These are phyloP conservation scores for Kryptolebias marmoratus DNA, from an alignment of 2,113 vertebrate genomes.

Conservation along the genomic window DNA sequence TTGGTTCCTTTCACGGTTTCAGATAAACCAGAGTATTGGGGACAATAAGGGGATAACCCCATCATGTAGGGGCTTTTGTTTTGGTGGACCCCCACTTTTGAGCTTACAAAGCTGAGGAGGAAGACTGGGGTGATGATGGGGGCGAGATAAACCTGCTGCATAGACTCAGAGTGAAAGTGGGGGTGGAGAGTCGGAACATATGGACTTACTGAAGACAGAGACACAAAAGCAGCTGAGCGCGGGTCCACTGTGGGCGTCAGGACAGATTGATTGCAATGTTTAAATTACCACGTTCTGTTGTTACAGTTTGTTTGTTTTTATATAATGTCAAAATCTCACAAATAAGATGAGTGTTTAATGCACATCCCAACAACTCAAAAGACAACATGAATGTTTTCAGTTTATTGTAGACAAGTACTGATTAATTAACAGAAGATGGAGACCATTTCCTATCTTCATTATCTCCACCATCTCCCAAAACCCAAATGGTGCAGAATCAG, in stretches of 20 bases:
- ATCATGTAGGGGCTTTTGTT: conserved; percentile 60
- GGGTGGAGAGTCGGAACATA: conserved; percentile 52
- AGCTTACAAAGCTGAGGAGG: conserved; percentile 42
- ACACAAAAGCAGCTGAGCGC: conserved; percentile 40
- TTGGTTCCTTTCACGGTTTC: conserved; percentile 62
- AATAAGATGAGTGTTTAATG: too few species aligned
- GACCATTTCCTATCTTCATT: not conserved
- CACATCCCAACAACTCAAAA: not conserved
- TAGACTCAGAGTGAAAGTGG: conserved; percentile 37
- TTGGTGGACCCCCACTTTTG: conserved; percentile 51
- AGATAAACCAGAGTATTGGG: conserved; percentile 64
- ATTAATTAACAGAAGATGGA: not conserved
- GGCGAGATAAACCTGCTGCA: conserved; percentile 39
- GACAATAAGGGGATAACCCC: conserved; percentile 65
- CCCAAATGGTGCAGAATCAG: too few species aligned
- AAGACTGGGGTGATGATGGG: conserved; percentile 37
- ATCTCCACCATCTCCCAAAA: not conserved
- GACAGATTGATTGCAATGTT: conserved; percentile 6
- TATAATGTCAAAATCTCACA: too few species aligned
- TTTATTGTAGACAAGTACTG: not conserved
- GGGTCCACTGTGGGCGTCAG: conserved; percentile 6
- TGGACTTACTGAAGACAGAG: conserved; percentile 49
- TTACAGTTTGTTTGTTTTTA: too few species aligned
- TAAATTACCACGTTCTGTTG: conserved; percentile 9
- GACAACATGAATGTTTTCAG: not conserved